Evolutionary conservation across 2,888 invertebrate species (phyloP), one percentile per base, ranked within the genome.

Genomic region (Orchesella flavescens): DNA sequence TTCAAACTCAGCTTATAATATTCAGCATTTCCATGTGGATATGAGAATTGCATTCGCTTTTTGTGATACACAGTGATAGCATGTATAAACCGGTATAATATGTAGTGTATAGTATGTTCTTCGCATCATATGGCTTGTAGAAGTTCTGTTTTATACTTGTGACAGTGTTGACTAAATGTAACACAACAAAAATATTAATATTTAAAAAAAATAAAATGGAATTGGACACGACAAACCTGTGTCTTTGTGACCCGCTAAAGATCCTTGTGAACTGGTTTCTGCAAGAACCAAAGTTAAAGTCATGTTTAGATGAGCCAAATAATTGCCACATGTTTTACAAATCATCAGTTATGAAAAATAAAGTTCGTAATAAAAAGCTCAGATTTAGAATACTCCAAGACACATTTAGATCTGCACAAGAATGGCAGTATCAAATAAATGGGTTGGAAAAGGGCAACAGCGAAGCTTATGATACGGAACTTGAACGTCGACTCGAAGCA

Each of bases 211-310:
- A 46, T 46, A 46, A 46, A 46, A 46, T 46, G 13, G 13, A 46
- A 46, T 46, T 46, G 9, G 9, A 46, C 13, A 46, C 46, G 13
- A 46, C 13, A 46, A n/a, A n/a, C n/a, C 46, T 5, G 5, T 68
- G 68, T 68, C 15, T 43, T 4, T 71, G 71, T 71, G 71, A 71
- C 34, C 71, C 55, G 4, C 43, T 71, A 5, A 71, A 71, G 23
- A n/a, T 53, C n/a, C 1, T 71, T 1, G 23, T 55, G 3, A 1
- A 15, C 4, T 53, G 55, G 55, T 23, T 71, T 55, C 34, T 55
- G 10, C 34, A 9, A 55, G 7, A 71, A 1, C 2, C 55, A 9
- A 23, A 44, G 19, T 4, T n/a, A 2, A 1, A 23, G n/a, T 5
- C 55, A 55, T 15, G 9, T 24, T 15, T 7, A 4, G 34, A 71